Conservation (phyloP, 2,797 vertebrate genomes). For the Phataginus tetradactyla region DNA sequence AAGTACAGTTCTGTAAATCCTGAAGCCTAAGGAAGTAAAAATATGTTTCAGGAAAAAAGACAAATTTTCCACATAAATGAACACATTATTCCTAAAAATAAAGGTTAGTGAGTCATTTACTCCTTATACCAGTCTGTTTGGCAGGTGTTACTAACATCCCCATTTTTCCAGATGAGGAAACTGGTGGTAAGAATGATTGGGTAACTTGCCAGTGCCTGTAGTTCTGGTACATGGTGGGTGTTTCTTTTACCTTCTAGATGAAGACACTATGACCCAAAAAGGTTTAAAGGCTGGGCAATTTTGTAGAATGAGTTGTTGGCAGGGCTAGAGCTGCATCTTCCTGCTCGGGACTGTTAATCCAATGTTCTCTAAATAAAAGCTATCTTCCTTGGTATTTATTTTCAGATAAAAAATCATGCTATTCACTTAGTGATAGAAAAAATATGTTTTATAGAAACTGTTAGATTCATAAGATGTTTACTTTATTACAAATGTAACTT, state of each 20-base stretch:
- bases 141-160: not conserved
- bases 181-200: not conserved
- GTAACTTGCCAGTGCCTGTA: not conserved
- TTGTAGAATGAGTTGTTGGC: not conserved
- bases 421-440: not conserved
- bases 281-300: not conserved
- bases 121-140: not conserved
- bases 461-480: not conserved
- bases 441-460: not conserved
- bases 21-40: not conserved
- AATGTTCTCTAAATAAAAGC: not conserved
- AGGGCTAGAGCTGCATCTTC: not conserved
- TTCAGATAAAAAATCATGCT: not conserved
- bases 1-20: not conserved
- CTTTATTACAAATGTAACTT: not conserved
- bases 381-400: not conserved
- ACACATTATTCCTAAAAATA: not conserved
- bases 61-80: not conserved
- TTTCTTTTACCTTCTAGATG: not conserved
- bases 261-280: not conserved
- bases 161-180: not conserved
- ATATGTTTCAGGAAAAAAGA: not conserved
- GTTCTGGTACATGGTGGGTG: not conserved
- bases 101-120: not conserved
- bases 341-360: not conserved